phyloP scores from a whole-genome alignment of 2,888 invertebrate genomes.

The Crepidodera aurea region DNA sequence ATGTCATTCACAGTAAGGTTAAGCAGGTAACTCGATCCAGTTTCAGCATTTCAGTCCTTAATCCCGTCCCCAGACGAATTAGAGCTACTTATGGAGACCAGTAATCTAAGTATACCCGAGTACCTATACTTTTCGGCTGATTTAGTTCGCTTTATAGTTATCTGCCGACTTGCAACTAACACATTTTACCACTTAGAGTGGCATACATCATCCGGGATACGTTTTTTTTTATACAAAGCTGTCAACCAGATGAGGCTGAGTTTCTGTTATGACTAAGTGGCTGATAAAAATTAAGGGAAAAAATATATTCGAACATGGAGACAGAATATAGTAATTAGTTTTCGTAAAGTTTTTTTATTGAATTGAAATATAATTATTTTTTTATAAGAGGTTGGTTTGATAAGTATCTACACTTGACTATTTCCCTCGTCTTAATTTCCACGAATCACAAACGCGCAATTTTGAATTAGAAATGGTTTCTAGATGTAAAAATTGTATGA shows the following conservation, averaged over 20 bases:
- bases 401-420: no score
- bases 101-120: constrained; percentile 40
- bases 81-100: constrained; percentile 27
- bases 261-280: constrained; percentile 22
- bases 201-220: constrained; percentile 45
- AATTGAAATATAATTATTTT: no score
- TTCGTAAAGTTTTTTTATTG: no score
- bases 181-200: constrained; percentile 51
- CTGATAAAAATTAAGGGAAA: constrained; percentile 16
- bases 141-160: constrained; percentile 47
- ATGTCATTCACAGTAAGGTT: no score
- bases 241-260: constrained; percentile 27
- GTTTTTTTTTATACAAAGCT: constrained; percentile 23
- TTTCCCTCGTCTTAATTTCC: no score
- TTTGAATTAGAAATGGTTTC: no score
- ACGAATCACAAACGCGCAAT: no score
- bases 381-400: no score
- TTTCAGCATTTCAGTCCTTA: background rate
- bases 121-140: constrained; percentile 44
- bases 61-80: constrained; percentile 3
- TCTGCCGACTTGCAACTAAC: constrained; percentile 49
- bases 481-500: no score
- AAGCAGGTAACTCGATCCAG: no score
- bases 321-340: no score
- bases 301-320: background rate